These are phyloP conservation scores for Hyperoodon ampullatus DNA, from an alignment of 2,113 vertebrate genomes.

Conservation along the genomic window DNA sequence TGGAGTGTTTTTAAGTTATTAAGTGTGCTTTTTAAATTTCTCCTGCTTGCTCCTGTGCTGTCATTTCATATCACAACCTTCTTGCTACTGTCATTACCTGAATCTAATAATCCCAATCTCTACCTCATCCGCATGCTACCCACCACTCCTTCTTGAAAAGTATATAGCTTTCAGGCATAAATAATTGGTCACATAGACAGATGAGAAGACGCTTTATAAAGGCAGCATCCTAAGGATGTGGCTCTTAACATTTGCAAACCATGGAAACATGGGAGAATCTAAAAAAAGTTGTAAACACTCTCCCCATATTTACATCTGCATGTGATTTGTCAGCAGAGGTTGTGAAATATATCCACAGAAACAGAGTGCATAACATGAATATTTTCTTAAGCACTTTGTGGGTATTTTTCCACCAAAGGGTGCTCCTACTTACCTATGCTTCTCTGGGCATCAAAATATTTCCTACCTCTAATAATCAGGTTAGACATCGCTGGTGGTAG, in stretches of 20 bases:
- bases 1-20: neutral
- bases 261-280: neutral
- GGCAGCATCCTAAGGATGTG: neutral
- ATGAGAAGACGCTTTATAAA: neutral
- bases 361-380: neutral
- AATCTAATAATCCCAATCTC: neutral
- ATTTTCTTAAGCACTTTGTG: neutral
- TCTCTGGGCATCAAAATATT: neutral
- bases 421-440: neutral
- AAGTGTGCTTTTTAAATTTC: neutral
- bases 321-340: neutral
- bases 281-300: neutral
- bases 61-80: neutral
- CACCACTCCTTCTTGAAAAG: neutral
- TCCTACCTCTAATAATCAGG: neutral
- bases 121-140: neutral
- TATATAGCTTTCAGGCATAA: neutral
- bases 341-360: neutral
- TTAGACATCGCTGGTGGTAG: neutral
- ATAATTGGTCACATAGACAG: neutral
- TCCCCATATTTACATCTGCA: neutral
- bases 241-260: neutral
- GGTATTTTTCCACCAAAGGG: neutral
- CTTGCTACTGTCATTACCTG: neutral
- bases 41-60: neutral